phyloP scores from a whole-genome alignment of 1,140 invertebrate genomes.

The Notospermus geniculatus region DNA sequence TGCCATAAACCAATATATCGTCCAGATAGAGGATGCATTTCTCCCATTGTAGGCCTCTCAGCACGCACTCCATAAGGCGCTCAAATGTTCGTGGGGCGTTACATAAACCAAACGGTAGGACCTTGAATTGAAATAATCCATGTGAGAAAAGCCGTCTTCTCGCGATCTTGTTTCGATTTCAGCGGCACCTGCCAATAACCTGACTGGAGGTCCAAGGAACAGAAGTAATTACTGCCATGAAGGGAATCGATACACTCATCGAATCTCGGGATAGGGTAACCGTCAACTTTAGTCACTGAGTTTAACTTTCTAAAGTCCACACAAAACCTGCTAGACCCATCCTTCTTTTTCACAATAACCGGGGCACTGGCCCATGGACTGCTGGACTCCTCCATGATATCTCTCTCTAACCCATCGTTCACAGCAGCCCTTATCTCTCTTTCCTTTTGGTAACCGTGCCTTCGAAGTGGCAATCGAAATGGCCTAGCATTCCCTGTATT shows the following conservation, averaged over 20 bases:
- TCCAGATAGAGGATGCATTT: conserved; percentile 23
- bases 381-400: conserved; percentile 17
- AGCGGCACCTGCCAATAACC: conserved; percentile 43
- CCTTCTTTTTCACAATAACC: conserved; percentile 22
- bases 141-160: conserved; percentile 14
- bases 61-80: conserved; percentile 22
- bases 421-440: conserved; percentile 11
- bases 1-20: conserved; percentile 20
- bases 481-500: conserved; percentile 15
- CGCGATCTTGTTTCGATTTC: conserved; percentile 15
- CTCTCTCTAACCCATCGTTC: conserved; percentile 7
- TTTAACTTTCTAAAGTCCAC: conserved; percentile 19
- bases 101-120: conserved; percentile 18
- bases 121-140: conserved; percentile 18
- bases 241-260: conserved; percentile 20
- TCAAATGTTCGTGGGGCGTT: conserved; percentile 26
- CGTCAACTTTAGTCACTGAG: conserved; percentile 15
- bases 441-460: conserved; percentile 2
- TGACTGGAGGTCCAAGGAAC: conserved; percentile 16
- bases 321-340: conserved; percentile 26
- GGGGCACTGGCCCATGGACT: conserved; percentile 24
- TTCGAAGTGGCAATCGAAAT: conserved; percentile 13
- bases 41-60: conserved; percentile 16
- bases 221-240: conserved; percentile 16
- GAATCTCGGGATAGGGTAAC: conserved; percentile 20